These are phyloP conservation scores for Ctena decussata DNA, from an alignment of 2,888 invertebrate species.

Conservation along the genomic window DNA sequence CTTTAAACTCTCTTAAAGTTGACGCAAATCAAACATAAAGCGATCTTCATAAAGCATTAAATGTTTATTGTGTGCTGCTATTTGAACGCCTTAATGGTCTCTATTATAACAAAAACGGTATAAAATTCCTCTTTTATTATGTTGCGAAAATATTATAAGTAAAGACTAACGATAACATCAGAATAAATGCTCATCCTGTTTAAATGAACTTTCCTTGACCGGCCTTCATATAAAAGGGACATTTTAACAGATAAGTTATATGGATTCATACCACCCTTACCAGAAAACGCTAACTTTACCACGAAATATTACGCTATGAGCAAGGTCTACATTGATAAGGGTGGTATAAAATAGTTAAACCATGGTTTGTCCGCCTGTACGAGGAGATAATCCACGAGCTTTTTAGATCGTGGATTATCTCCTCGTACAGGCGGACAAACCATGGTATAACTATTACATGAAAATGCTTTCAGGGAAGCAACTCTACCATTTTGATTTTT, in stretches of 20 bases:
- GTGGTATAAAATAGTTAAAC: too few species aligned
- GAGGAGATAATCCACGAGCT: too few species aligned
- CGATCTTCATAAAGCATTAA: background rate
- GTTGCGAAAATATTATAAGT: background rate
- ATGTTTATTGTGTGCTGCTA: background rate
- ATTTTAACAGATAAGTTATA: background rate
- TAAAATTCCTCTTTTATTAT: background rate
- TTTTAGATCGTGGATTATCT: too few species aligned
- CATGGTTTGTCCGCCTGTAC: too few species aligned
- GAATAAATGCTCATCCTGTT: slow-evolving; percentile 5
- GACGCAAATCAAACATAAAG: background rate
- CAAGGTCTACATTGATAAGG: too few species aligned
- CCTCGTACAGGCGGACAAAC: too few species aligned
- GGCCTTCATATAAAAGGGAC: background rate
- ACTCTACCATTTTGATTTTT: too few species aligned
- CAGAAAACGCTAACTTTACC: too few species aligned
- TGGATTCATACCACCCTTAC: too few species aligned
- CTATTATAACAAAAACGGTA: background rate
- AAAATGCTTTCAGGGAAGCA: too few species aligned
- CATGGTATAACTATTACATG: too few species aligned
- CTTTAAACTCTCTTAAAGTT: background rate
- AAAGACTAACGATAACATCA: background rate
- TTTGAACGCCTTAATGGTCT: background rate
- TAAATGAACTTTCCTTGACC: background rate
- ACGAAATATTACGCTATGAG: too few species aligned